Evolutionary conservation across 2,113 vertebrate genomes (phyloP).

Genomic region (Arvicanthis niloticus): DNA sequence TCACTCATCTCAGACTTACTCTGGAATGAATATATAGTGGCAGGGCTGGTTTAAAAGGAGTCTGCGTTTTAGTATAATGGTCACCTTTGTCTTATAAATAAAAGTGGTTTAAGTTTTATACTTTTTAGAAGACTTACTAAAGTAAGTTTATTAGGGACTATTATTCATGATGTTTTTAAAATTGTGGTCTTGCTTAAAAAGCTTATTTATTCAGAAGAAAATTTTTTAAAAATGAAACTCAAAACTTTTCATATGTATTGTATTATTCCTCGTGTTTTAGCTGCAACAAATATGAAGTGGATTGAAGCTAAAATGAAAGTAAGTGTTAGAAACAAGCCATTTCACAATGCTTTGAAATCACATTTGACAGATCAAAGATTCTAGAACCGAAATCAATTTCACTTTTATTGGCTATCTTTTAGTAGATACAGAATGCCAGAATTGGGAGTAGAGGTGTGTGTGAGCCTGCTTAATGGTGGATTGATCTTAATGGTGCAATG

Average conservation of each 20-base stretch:
- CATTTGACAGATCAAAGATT: slow-evolving; percentile 52
- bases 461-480: slow-evolving; percentile 7
- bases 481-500: neutral
- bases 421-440: slow-evolving; percentile 5
- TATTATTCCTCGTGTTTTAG: slow-evolving; percentile 86
- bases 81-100: slow-evolving; percentile 37
- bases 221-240: slow-evolving; percentile 49
- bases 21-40: slow-evolving; percentile 10
- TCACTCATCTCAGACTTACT: neutral
- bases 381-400: slow-evolving; percentile 11
- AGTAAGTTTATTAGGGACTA: slow-evolving; percentile 35
- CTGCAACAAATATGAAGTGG: slow-evolving; percentile 99
- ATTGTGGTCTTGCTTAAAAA: slow-evolving; percentile 62
- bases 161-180: slow-evolving; percentile 54
- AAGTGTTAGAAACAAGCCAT: slow-evolving; percentile 81
- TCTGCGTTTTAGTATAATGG: neutral
- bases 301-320: slow-evolving; percentile 99
- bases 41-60: slow-evolving; percentile 19
- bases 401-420: slow-evolving; percentile 21
- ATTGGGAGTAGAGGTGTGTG: slow-evolving; percentile 15
- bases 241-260: slow-evolving; percentile 67
- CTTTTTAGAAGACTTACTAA: slow-evolving; percentile 31
- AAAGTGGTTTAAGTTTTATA: slow-evolving; percentile 54
- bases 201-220: slow-evolving; percentile 55
- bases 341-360: slow-evolving; percentile 62